Evolutionary conservation across 1,140 invertebrate genomes (phyloP), one percentile per base, ranked within the genome.

Genomic region (Brachionus asplanchnoidis): DNA sequence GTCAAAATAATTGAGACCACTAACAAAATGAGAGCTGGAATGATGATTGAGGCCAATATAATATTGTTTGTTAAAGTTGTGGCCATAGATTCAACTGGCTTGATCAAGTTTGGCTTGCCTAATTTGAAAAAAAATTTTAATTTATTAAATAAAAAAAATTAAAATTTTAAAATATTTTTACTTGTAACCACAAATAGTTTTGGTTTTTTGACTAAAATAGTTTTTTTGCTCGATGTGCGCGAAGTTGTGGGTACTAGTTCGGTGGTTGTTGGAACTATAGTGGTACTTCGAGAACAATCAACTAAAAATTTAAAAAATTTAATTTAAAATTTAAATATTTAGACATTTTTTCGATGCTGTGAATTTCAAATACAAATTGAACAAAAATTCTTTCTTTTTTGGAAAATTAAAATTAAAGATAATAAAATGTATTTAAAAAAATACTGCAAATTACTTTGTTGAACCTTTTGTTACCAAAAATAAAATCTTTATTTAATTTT

Each of bases 181-280:
- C 77, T 56, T 80, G 77, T 80, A 80, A 80, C 46, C 20, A 80
- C 26, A 53, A 65, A 80, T 0, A 80, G 32, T 53, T 80, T 80
- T 36, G 77, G 77, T 56, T 80, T 56, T 60, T 80, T 60, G 32
- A 80, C 32, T 3, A 80, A 32, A 60, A 50, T 26, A n/a, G 77
- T 82, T 20, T 53, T 32, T 12, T 17, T 60, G 28, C 36, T 65
- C 9, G 36, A 20, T 46, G 12, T 14, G 14, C 42, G 44, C 40
- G 79, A 36, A 32, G 79, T 60, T 9, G 14, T 42, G 32, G 36
- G 14, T 9, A 40, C 7, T n/a, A 20, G 12, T 23, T 60, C 26
- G 36, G 79, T 82, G 12, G 79, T 82, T n/a, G 73, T 50, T 12
- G 73, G 20, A 50, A 50, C 14, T 50, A 50, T 12, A 14, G 73